phyloP scores from a whole-genome alignment of 2,113 vertebrate genomes.

The Pseudopodoces humilis region DNA sequence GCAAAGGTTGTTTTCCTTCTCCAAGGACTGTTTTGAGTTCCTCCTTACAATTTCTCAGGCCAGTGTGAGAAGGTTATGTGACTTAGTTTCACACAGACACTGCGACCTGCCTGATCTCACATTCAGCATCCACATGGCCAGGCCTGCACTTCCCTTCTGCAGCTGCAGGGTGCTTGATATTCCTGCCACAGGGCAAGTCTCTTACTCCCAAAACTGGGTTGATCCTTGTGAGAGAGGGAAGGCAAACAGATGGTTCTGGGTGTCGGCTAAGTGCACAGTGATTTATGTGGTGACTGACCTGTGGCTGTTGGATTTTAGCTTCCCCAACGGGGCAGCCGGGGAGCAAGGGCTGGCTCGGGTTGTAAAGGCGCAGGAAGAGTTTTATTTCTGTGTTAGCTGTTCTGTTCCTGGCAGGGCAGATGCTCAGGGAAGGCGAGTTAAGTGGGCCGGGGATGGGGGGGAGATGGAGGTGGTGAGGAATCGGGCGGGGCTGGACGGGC shows the following conservation, averaged over 20 bases:
- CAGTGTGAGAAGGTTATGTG: too few relatives aligned
- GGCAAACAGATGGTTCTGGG: rapidly evolving
- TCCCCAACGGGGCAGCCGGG: not conserved
- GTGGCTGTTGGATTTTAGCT: not conserved
- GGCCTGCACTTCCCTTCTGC: too few relatives aligned
- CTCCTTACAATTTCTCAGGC: too few relatives aligned
- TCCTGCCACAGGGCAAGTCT: too few relatives aligned
- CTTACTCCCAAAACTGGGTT: rapidly evolving
- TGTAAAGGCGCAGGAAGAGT: not conserved
- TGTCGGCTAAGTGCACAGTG: rapidly evolving
- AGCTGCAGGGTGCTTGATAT: rapidly evolving
- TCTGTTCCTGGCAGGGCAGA: not conserved
- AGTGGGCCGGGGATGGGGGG: not conserved
- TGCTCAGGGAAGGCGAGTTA: not conserved
- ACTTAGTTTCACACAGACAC: too few relatives aligned
- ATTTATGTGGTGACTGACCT: not conserved
- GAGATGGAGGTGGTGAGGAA: rapidly evolving
- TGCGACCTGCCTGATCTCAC: too few relatives aligned
- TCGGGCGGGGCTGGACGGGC: not conserved
- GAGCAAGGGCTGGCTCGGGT: not conserved
- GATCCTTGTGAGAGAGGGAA: not conserved
- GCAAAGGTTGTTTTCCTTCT: too few relatives aligned
- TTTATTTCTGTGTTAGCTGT: not conserved
- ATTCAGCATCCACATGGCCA: too few relatives aligned
- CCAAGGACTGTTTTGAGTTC: too few relatives aligned